A percentile compares a stretch with the other conserved stretches of the same genome.
phyloP scores from a whole-genome alignment of 2,797 vertebrate species.

The Sparus aurata region DNA sequence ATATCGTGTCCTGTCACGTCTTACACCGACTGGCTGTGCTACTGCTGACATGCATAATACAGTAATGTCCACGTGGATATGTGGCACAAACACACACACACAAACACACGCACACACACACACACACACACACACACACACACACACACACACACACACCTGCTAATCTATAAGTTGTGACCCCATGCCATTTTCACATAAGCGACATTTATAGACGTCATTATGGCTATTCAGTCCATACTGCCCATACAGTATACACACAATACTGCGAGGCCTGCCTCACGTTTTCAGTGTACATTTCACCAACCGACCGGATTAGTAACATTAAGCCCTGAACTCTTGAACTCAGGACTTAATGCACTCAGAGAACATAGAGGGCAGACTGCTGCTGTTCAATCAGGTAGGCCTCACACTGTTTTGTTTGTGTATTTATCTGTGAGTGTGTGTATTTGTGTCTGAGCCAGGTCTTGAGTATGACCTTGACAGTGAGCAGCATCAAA shows the following conservation, averaged over 20 bases:
- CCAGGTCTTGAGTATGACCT: constrained; percentile 31
- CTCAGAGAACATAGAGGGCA: constrained; percentile 36
- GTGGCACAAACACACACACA: no score
- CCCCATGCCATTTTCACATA: constrained; percentile 45
- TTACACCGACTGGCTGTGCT: constrained; percentile 23
- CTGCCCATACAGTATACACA: constrained; percentile 44
- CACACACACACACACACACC: background rate
- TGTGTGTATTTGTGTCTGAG: constrained; percentile 9
- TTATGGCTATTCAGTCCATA: constrained; percentile 27
- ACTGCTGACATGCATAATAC: constrained; percentile 41
- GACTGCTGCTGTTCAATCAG: constrained; percentile 13
- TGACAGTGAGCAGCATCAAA: constrained; percentile 9
- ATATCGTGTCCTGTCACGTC: constrained; percentile 54
- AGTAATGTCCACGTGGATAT: constrained; percentile 41
- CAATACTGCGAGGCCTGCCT: constrained; percentile 47
- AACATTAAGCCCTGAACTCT: constrained; percentile 76
- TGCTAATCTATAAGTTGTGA: constrained; percentile 48
- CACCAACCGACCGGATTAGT: constrained; percentile 79
- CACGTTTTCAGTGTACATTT: constrained; percentile 82
- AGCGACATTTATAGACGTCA: constrained; percentile 48
- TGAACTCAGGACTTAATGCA: constrained; percentile 66
- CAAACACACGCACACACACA: no score
- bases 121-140: background rate
- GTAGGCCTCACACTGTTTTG: constrained; percentile 19
- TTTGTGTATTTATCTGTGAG: constrained; percentile 10